Evolutionary conservation across 2,113 vertebrate species (phyloP).

Genomic region (Ciconia stormi): DNA sequence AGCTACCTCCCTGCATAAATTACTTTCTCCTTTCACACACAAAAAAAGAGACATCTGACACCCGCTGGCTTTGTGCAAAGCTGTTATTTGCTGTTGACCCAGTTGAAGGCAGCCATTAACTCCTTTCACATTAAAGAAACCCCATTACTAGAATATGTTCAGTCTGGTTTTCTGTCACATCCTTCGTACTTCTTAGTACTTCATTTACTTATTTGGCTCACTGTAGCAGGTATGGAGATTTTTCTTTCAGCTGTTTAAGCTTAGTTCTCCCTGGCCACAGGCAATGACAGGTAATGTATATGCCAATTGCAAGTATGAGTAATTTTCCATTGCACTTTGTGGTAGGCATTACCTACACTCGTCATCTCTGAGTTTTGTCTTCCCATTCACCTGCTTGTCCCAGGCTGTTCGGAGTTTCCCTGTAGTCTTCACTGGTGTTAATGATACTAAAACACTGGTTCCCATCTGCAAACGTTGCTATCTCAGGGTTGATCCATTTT

Average conservation of each 20-base stretch:
- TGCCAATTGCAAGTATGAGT: not conserved
- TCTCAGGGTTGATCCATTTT: not conserved
- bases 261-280: not conserved
- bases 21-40: conserved; percentile 38
- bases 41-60: conserved; percentile 20
- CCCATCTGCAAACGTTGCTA: not conserved
- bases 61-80: not conserved
- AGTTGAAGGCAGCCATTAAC: conserved; percentile 15
- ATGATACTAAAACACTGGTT: not conserved
- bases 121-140: conserved; percentile 12
- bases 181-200: not conserved
- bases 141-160: not conserved
- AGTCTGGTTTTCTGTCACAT: conserved; percentile 13
- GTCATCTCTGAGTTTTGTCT: not conserved
- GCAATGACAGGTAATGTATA: not conserved
- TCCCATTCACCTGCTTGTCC: not conserved
- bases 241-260: not conserved
- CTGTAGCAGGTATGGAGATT: not conserved
- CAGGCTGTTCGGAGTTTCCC: not conserved
- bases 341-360: not conserved
- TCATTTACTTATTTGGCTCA: not conserved
- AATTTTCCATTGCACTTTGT: not conserved
- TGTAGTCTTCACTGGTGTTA: not conserved
- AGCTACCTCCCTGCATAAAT: not conserved
- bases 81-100: conserved; percentile 26